Percentiles rank a stretch among this genome's conserved stretches.
These are phyloP conservation scores for zebrafish (Danio rerio) DNA, from an alignment of 2,113 vertebrate genomes.

Conservation along the genomic window DNA sequence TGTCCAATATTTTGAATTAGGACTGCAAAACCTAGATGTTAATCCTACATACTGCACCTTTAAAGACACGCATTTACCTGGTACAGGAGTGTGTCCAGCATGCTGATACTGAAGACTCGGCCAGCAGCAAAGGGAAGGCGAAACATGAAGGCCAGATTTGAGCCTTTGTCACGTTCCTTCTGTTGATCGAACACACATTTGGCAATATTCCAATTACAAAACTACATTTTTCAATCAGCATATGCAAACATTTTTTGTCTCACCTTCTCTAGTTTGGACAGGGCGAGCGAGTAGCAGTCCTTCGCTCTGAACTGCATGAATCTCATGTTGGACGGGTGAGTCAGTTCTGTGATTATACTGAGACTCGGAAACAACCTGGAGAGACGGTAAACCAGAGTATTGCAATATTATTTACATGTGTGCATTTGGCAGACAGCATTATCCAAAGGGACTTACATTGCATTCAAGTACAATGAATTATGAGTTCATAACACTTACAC, in stretches of 20 bases:
- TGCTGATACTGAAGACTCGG: slow-evolving; percentile 88
- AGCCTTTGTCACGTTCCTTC: slow-evolving; percentile 87
- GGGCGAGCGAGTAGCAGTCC: slow-evolving; percentile 93
- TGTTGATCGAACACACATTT: slow-evolving; percentile 58
- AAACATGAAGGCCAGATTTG: slow-evolving; percentile 89
- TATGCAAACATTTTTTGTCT: neutral
- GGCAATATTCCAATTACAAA: neutral
- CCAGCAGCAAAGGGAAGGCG: slow-evolving; percentile 87
- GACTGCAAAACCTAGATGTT: too few relatives aligned
- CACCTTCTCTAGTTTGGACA: slow-evolving; percentile 96
- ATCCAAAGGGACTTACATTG: neutral
- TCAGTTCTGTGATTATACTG: slow-evolving; percentile 95
- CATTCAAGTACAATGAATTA: neutral
- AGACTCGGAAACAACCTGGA: slow-evolving; percentile 92
- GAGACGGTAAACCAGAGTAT: neutral
- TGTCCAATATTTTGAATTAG: too few relatives aligned
- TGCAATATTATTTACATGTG: neutral
- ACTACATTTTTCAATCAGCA: neutral
- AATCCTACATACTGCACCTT: too few relatives aligned
- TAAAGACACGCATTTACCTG: slow-evolving; percentile 76
- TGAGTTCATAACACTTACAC: neutral
- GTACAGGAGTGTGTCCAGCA: slow-evolving; percentile 87
- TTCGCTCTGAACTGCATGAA: slow-evolving; percentile 98
- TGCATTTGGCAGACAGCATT: neutral
- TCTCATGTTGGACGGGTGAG: slow-evolving; percentile 96